Evolutionary conservation across 2,113 vertebrate genomes (phyloP).

Genomic region (Onychorhynchus coronatus): DNA sequence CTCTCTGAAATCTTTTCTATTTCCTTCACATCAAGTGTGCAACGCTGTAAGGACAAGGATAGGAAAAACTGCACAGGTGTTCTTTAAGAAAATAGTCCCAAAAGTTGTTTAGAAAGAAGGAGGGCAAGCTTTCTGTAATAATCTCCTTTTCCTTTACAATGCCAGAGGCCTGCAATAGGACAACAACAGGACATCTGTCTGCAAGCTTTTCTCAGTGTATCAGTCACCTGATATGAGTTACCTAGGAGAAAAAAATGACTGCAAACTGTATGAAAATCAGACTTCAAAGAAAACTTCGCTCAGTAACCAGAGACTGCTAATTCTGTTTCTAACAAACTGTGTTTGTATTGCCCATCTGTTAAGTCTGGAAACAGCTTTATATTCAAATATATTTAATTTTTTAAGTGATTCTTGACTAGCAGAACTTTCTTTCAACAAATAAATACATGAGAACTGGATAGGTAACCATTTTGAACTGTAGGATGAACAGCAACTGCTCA

Average conservation of each 20-base stretch:
- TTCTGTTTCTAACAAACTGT: neutral
- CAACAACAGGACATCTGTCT: neutral
- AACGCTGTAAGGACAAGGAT: neutral
- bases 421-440: neutral
- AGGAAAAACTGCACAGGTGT: neutral
- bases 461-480: neutral
- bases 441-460: neutral
- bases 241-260: neutral
- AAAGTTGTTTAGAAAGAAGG: neutral
- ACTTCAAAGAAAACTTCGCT: neutral
- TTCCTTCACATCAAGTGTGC: neutral
- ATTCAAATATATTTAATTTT: neutral
- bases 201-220: neutral
- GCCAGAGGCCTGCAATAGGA: neutral
- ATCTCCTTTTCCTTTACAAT: neutral
- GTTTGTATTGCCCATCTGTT: neutral
- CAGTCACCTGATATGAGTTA: fast-evolving
- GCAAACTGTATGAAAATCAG: neutral
- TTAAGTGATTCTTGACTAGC: neutral
- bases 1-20: neutral
- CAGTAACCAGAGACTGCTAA: neutral
- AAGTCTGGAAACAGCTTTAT: neutral
- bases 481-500: neutral
- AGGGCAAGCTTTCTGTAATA: neutral
- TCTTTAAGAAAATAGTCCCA: neutral